Conservation (phyloP, 2,888 invertebrate species). For the Lapara coniferarum region DNA sequence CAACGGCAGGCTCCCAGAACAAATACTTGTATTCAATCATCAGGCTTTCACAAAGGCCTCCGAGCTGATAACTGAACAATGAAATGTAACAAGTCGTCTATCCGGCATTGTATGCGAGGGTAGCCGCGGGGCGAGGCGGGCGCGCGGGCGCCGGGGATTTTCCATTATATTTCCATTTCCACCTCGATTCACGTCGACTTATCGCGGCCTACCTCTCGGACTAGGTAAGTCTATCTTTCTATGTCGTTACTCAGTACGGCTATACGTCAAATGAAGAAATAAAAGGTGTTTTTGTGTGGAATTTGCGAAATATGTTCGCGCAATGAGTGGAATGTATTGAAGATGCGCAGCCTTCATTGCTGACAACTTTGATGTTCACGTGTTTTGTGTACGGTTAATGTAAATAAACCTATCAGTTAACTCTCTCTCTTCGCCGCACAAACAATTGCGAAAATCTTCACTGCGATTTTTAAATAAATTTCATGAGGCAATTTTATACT, state of each 20-base stretch:
- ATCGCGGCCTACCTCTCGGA: conserved; percentile 80
- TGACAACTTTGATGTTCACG: conserved; percentile 28
- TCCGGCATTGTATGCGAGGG: conserved; percentile 75
- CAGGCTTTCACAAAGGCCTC: conserved; percentile 78
- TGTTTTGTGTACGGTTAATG: conserved; percentile 26
- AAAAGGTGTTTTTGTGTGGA: conserved; percentile 50
- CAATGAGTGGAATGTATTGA: conserved; percentile 27
- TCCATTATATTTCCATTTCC: conserved; percentile 84
- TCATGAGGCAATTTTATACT: background rate
- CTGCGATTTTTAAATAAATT: conserved; percentile 9
- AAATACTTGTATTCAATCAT: conserved; percentile 84
- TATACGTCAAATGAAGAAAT: conserved; percentile 63
- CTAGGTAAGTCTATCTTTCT: conserved; percentile 82
- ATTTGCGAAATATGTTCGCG: conserved; percentile 35
- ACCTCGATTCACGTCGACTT: conserved; percentile 80
- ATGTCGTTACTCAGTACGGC: conserved; percentile 73
- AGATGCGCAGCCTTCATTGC: conserved; percentile 26
- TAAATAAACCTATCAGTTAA: conserved; percentile 29
- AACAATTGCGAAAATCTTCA: conserved; percentile 25
- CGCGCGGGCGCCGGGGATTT: conserved; percentile 54
- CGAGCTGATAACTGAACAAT: conserved; percentile 83
- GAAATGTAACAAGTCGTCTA: conserved; percentile 84
- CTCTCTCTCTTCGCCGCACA: conserved; percentile 17
- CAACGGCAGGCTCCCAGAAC: conserved; percentile 78
- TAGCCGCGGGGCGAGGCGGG: conserved; percentile 44